A percentile compares a stretch with the other conserved stretches of the same genome.
Conservation (phyloP, 2,113 vertebrate genomes). For the Isichthys henryi region DNA sequence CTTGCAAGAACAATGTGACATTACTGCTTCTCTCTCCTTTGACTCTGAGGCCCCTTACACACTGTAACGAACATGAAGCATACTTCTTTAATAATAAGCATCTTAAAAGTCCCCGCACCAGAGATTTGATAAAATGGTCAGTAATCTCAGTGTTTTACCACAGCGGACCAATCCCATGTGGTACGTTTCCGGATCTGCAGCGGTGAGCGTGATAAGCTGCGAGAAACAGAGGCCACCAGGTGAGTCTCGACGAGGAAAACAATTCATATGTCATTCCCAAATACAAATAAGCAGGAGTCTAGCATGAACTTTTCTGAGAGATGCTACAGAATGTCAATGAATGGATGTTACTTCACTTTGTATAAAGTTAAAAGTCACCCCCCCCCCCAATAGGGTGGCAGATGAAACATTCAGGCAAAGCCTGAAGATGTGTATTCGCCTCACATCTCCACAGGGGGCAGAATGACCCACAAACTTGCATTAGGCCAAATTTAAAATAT, state of each 20-base stretch:
- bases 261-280: background rate
- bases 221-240: conserved; percentile 25
- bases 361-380: background rate
- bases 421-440: background rate
- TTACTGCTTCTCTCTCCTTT: background rate
- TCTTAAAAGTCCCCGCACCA: background rate
- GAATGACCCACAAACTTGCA: background rate
- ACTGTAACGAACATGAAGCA: background rate
- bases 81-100: no score
- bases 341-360: no score
- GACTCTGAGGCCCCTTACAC: background rate
- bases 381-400: background rate
- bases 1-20: background rate
- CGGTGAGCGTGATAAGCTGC: conserved; percentile 81
- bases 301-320: background rate
- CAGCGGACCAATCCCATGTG: conserved; percentile 81
- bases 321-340: background rate
- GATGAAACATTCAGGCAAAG: background rate
- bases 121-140: background rate
- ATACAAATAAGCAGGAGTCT: background rate
- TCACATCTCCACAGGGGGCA: conserved; percentile 2
- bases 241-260: background rate
- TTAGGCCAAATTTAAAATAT: background rate
- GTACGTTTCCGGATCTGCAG: conserved; percentile 78
- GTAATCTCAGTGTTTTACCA: conserved; percentile 58